A percentile compares a stretch with the other conserved stretches of the same genome.
Conservation (phyloP, 2,888 invertebrate species). For the Pteria penguin region DNA sequence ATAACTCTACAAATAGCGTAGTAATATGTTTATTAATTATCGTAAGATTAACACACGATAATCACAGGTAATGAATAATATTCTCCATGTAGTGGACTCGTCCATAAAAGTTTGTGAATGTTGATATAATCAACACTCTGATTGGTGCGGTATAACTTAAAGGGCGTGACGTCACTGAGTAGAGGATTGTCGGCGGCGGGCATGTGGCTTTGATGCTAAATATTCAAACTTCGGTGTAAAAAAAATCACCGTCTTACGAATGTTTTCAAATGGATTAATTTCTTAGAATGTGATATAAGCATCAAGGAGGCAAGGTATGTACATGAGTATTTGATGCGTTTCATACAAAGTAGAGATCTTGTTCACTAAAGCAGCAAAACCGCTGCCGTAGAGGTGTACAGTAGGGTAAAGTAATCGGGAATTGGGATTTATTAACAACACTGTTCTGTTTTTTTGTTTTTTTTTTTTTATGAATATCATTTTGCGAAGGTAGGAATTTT, state of each 20-base stretch:
- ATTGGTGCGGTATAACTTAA: slow-evolving; percentile 76
- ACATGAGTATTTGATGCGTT: too few species aligned
- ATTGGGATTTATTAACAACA: too few species aligned
- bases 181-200: slow-evolving; percentile 75
- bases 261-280: neutral
- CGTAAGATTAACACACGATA: too few species aligned
- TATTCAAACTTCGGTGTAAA: slow-evolving; percentile 69
- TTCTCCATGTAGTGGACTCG: slow-evolving; percentile 51
- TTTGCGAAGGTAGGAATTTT: too few species aligned
- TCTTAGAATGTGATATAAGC: neutral
- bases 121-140: slow-evolving; percentile 72
- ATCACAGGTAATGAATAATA: too few species aligned
- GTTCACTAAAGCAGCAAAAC: neutral
- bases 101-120: slow-evolving; percentile 70
- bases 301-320: neutral
- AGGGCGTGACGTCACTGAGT: slow-evolving; percentile 74
- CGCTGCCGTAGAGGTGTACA: too few species aligned
- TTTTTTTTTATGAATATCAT: too few species aligned
- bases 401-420: too few species aligned
- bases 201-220: slow-evolving; percentile 75
- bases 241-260: slow-evolving; percentile 3
- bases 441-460: too few species aligned
- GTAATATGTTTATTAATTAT: too few species aligned
- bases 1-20: too few species aligned
- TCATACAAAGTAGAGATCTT: too few species aligned